Evolutionary conservation across 2,888 invertebrate genomes (phyloP).

Genomic region (Conomelus anceps): DNA sequence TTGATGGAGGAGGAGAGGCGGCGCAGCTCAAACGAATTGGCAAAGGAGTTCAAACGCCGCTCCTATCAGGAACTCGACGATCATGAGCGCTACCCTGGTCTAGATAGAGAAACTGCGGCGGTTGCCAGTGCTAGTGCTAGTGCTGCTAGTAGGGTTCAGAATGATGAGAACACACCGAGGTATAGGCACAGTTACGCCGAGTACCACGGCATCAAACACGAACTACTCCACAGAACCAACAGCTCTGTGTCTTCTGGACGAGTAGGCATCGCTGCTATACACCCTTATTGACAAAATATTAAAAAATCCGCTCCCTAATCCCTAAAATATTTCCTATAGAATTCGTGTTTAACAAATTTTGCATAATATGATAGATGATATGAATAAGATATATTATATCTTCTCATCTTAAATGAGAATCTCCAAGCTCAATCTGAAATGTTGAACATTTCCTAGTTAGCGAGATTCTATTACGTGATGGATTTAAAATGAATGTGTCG

Average conservation of each 20-base stretch:
- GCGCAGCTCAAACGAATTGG: slow-evolving; percentile 45
- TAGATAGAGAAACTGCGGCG: slow-evolving; percentile 46
- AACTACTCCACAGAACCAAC: slow-evolving; percentile 34
- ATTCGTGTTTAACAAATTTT: neutral
- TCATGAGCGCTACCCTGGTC: slow-evolving; percentile 49
- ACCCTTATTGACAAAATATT: slow-evolving; percentile 32
- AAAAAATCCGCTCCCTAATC: neutral
- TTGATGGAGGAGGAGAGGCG: slow-evolving; percentile 45
- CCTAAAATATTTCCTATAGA: neutral
- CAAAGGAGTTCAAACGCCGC: slow-evolving; percentile 45
- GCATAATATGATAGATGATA: no score
- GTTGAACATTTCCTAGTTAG: neutral
- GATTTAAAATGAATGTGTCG: no score
- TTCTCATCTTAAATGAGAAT: neutral
- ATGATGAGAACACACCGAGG: slow-evolving; percentile 29
- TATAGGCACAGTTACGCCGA: slow-evolving; percentile 61
- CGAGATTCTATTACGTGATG: no score
- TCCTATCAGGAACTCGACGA: slow-evolving; percentile 49
- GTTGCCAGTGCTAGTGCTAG: slow-evolving; percentile 33
- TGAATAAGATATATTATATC: no score
- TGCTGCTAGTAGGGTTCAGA: slow-evolving; percentile 13
- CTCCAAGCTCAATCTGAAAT: neutral
- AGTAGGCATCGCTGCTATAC: slow-evolving; percentile 37
- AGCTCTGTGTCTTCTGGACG: slow-evolving; percentile 35
- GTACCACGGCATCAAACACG: slow-evolving; percentile 37